Conservation (phyloP, 2,888 invertebrate genomes). For the Charanyca ferruginea region DNA sequence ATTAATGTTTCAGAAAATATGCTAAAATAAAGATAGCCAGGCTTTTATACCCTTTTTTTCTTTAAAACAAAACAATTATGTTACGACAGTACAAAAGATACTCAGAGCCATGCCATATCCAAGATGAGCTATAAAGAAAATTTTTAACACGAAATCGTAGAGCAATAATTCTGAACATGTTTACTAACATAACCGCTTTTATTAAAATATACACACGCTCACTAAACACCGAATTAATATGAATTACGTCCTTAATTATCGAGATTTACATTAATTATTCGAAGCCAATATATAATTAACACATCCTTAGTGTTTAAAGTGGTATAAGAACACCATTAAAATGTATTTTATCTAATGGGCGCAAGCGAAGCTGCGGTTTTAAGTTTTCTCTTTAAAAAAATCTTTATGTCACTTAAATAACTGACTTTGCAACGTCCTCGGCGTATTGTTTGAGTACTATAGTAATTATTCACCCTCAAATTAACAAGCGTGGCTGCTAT, state of each 20-base stretch:
- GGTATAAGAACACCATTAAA: neutral
- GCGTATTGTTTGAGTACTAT: neutral
- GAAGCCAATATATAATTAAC: constrained; percentile 40
- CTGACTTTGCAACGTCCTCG: neutral
- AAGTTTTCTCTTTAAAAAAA: neutral
- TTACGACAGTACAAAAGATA: neutral
- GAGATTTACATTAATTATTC: constrained; percentile 19
- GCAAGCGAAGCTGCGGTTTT: neutral
- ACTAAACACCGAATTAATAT: constrained; percentile 13
- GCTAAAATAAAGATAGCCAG: no score
- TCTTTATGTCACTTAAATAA: neutral
- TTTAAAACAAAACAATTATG: neutral
- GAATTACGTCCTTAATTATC: constrained; percentile 40
- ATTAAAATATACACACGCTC: constrained; percentile 6
- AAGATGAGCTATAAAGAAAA: neutral
- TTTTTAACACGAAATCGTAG: neutral
- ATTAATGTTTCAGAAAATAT: neutral
- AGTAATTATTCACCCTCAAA: constrained; percentile 16
- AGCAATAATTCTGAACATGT: constrained; percentile 9
- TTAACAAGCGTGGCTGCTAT: constrained; percentile 11
- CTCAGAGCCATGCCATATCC: neutral
- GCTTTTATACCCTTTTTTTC: neutral
- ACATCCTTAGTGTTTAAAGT: constrained; percentile 25
- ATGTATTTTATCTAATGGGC: neutral
- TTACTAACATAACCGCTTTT: constrained; percentile 22